Evolutionary conservation across 1,140 invertebrate genomes (phyloP).

Genomic region (Platorchestia sp.): DNA sequence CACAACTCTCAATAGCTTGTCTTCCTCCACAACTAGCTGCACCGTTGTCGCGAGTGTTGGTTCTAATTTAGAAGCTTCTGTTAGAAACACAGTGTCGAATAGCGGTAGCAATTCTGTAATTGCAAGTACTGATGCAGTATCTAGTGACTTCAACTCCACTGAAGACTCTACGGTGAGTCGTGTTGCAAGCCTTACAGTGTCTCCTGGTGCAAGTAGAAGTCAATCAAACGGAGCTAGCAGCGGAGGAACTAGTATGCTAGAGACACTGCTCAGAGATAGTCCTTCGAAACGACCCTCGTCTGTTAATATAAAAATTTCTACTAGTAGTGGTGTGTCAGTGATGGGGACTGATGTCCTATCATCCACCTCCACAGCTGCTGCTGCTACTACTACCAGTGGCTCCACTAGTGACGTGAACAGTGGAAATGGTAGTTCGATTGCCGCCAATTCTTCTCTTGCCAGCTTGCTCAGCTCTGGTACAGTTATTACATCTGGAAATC

Average conservation of each 20-base stretch:
- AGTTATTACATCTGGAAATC: slow-evolving; percentile 13
- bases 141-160: not conserved
- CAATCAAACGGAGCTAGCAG: not conserved
- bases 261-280: slow-evolving; percentile 67
- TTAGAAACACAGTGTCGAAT: not conserved
- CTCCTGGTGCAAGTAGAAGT: not conserved
- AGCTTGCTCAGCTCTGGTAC: not conserved
- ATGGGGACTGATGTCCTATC: slow-evolving; percentile 56
- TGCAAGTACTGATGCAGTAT: not conserved
- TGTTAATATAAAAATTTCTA: slow-evolving; percentile 53
- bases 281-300: slow-evolving; percentile 56
- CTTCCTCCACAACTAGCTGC: not conserved
- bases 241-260: slow-evolving; percentile 65
- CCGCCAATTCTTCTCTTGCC: slow-evolving; percentile 14
- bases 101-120: not conserved
- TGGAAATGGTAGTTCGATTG: not conserved
- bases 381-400: slow-evolving; percentile 48
- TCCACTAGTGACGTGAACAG: not conserved
- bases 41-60: not conserved
- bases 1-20: not conserved
- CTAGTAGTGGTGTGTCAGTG: slow-evolving; percentile 52
- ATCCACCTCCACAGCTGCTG: slow-evolving; percentile 51
- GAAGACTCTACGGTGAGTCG: not conserved
- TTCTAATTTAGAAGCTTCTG: not conserved
- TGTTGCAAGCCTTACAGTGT: not conserved